A percentile compares a stretch with the other conserved stretches of the same genome.
Evolutionary conservation across 2,113 vertebrate species (phyloP).

Genomic region (Sapayoa aenigma): DNA sequence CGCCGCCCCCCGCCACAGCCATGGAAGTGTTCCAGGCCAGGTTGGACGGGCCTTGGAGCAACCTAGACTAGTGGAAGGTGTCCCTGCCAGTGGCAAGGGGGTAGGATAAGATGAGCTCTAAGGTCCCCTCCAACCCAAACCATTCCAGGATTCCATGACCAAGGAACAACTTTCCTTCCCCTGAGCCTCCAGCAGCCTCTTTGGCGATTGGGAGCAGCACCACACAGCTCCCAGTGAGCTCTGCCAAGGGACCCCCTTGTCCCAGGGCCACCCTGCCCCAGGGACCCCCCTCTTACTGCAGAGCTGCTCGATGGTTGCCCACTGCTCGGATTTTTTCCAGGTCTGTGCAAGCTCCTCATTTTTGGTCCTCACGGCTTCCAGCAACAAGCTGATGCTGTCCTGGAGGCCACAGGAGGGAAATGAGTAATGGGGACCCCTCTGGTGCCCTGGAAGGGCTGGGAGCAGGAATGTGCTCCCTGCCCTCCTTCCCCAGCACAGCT

Average conservation of each 20-base stretch:
- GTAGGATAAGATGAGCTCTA: background rate
- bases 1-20: background rate
- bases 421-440: background rate
- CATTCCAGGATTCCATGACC: background rate
- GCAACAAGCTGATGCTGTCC: slow-evolving; percentile 95
- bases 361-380: slow-evolving; percentile 92
- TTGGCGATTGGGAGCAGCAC: background rate
- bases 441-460: background rate
- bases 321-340: slow-evolving; percentile 97
- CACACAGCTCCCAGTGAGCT: fast-evolving
- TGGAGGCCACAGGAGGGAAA: slow-evolving; percentile 46
- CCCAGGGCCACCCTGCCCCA: background rate
- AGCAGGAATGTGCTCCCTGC: background rate
- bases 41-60: background rate
- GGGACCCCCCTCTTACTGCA: slow-evolving; percentile 82
- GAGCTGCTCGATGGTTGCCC: slow-evolving; percentile 98
- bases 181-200: fast-evolving
- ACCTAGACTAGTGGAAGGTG: background rate
- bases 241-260: background rate
- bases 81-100: background rate
- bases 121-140: background rate
- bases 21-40: background rate
- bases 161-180: background rate
- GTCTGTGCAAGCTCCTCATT: slow-evolving; percentile 94
- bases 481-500: background rate